Conservation (phyloP, 53 echinoderm and acorn worm genomes). For the Holothuria leucospilota region DNA sequence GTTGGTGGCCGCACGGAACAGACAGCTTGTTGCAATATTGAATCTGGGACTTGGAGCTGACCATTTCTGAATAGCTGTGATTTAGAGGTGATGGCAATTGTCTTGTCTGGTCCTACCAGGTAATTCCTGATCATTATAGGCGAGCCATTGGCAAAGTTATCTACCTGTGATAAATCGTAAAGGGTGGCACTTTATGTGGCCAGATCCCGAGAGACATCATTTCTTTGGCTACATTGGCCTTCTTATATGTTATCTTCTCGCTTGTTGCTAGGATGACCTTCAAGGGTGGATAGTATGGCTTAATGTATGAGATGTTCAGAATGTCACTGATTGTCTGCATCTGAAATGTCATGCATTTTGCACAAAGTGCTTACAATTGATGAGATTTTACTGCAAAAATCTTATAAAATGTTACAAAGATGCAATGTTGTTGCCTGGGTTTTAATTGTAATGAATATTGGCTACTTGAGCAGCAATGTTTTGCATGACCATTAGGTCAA, state of each 20-base stretch:
- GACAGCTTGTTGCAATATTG: conserved; percentile 19
- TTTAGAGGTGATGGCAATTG: conserved; percentile 10
- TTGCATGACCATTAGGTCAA: no score
- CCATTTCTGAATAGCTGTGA: background rate
- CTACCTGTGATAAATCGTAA: conserved; percentile 9
- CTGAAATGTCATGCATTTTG: background rate
- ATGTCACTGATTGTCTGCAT: conserved; percentile 14
- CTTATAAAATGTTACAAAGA: no score
- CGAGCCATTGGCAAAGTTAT: conserved; percentile 15
- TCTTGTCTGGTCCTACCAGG: conserved; percentile 12
- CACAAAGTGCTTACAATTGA: no score
- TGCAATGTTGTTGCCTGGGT: no score
- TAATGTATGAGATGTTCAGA: background rate
- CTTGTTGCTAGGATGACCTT: conserved; percentile 7
- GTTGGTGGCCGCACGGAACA: background rate
- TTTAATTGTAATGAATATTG: no score
- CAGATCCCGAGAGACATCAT: conserved; percentile 5
- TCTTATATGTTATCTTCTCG: background rate
- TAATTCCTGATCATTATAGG: background rate
- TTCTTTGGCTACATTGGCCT: conserved; percentile 8
- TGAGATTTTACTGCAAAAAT: no score
- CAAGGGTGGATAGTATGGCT: conserved; percentile 9
- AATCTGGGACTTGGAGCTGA: background rate
- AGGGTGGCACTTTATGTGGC: conserved; percentile 1
- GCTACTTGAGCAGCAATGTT: no score